Base-by-base conservation (phyloP, 2,797 vertebrate genomes). In the Lepus townsendii region DNA sequence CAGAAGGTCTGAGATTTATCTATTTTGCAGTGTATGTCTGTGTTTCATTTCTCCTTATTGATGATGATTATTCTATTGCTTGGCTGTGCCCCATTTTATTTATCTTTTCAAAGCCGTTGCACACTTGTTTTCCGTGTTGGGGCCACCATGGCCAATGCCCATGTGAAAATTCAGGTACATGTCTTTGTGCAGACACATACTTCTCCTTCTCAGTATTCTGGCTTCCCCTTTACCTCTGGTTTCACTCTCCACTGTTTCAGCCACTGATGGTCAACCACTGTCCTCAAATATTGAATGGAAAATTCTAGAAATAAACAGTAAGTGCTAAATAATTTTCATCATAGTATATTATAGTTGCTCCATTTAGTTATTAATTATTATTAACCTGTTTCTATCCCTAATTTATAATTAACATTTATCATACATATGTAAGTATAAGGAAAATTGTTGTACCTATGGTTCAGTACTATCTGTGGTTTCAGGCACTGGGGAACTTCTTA, bases 1-100 rank as follows among this genome's bases (percentile, higher is more conserved):
- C 0, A 8, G 30, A 35, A 7, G n/a, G 11, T 35, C 73, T 30
- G 75, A 83, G 38, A 17, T 7, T 7, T 3, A 9, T 26, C 60
- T 63, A 6, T 22, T 2, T 35, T 26, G 1, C 24, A 7, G 5
- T 22, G 0, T 42, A 20, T 16, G 0, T 63, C 4, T 14, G 12
- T 38, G 19, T 3, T 47, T 77, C 5, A 62, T 73, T 66, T 83
- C 7, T 80, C 63, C 68, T 71, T 12, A 38, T 47, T 60, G 35
- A 19, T 22, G 35, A 78, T 0, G 38, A 78, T 26, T 35, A 60
- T 35, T 69, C 47, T 2, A 19, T 65, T 6, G 1, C 32, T 32
- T 22, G 38, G 0, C 35, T 16, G 26, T 24, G 10, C 0, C 1
- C 17, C 22, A n/a, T 52, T 47, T 63, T 71, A 4, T 22, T n/a